Conservation (phyloP, 1,140 invertebrate species). For the Tetramorium parvispinum region DNA sequence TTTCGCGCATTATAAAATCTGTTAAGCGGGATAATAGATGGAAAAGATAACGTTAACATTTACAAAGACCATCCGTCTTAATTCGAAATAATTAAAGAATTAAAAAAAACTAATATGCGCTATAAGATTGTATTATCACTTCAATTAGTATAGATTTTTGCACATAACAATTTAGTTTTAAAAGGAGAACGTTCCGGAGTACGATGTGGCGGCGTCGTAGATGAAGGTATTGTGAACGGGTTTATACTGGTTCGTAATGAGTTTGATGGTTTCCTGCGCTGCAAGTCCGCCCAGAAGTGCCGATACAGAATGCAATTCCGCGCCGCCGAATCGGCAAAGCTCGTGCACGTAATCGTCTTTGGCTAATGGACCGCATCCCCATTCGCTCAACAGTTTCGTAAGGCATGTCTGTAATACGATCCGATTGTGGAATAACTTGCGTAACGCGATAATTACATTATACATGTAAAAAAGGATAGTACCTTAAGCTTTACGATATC, state of each 20-base stretch:
- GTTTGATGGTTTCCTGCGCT: slow-evolving; percentile 98
- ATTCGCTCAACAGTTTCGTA: slow-evolving; percentile 93
- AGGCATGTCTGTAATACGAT: slow-evolving; percentile 87
- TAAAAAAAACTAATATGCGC: slow-evolving; percentile 5
- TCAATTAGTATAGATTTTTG: slow-evolving; percentile 41
- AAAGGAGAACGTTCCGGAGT: slow-evolving; percentile 91
- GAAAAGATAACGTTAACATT: not conserved
- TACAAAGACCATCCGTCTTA: not conserved
- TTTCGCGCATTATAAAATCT: too few relatives aligned
- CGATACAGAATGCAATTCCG: slow-evolving; percentile 98
- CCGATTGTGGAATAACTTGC: not conserved
- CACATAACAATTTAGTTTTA: slow-evolving; percentile 78
- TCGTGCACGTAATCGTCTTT: slow-evolving; percentile 98
- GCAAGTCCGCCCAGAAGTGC: slow-evolving; percentile 96
- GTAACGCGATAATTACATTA: not conserved
- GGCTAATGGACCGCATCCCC: slow-evolving; percentile 91
- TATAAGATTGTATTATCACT: slow-evolving; percentile 59
- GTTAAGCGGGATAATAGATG: not conserved
- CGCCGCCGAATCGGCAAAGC: slow-evolving; percentile 96
- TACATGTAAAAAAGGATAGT: slow-evolving; percentile 37
- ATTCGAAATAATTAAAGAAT: slow-evolving; percentile 15
- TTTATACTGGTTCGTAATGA: slow-evolving; percentile 98
- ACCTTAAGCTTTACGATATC: slow-evolving; percentile 95
- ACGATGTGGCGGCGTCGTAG: slow-evolving; percentile 97
- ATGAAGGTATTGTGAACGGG: slow-evolving; percentile 98